A percentile compares a stretch with the other conserved stretches of the same genome.
Conservation (phyloP, 1,140 invertebrate species). For the Piezodorus guildinii region DNA sequence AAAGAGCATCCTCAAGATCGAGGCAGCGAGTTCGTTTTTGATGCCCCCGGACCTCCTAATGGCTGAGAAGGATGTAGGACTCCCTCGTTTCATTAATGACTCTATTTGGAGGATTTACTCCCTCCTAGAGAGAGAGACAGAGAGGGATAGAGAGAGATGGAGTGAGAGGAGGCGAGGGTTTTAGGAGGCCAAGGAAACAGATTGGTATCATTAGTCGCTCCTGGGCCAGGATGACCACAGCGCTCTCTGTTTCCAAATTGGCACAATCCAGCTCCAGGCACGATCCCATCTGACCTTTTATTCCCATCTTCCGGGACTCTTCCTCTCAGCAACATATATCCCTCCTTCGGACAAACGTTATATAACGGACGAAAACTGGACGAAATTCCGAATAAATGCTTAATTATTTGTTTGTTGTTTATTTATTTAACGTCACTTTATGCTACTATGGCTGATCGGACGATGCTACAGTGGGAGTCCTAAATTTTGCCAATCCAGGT, state of each 20-base stretch:
- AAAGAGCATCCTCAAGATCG: too few species aligned
- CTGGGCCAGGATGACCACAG: background rate
- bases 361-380: too few species aligned
- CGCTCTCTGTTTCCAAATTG: background rate
- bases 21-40: background rate
- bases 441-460: too few species aligned
- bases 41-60: background rate
- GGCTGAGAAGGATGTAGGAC: background rate
- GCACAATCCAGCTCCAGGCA: background rate
- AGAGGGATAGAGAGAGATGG: too few species aligned
- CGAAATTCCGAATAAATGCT: too few species aligned
- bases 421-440: too few species aligned
- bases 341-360: too few species aligned
- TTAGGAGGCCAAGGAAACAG: conserved; percentile 10
- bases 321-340: too few species aligned
- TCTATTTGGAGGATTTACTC: background rate
- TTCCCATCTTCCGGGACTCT: background rate
- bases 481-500: too few species aligned
- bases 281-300: background rate
- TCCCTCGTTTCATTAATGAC: background rate
- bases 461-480: too few species aligned
- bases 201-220: conserved; percentile 2
- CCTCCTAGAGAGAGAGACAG: background rate
- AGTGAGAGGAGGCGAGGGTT: background rate
- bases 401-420: too few species aligned